Evolutionary conservation across 1,140 invertebrate genomes (phyloP), one percentile per base, ranked within the genome.

Genomic region (Drosophila insularis): DNA sequence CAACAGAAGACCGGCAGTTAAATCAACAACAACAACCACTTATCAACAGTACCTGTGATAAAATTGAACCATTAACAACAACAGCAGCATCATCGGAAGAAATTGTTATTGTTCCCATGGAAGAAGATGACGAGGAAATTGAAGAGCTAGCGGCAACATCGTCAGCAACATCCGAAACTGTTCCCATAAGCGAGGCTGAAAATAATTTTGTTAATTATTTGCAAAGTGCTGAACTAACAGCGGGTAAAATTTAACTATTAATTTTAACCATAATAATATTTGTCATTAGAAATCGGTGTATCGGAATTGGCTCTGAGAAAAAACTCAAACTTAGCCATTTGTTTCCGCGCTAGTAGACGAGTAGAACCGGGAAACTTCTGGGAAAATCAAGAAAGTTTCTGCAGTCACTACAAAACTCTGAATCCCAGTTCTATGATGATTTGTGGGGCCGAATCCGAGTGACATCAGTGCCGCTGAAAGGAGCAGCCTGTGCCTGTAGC

Each of bases 11-110:
- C 56, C 32, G 59, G 31, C 61, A 67, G 10, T 50, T 40, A 19
- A 59, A 63, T 11, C 79, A 67, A 21, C 76, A 68, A 14, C 54
- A 68, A 56, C 82, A 89, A 73, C 74, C 73, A 78, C 59, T 89
- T 89, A 85, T 86, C 70, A 91, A 90, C 77, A 91, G 90, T 91
- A 91, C 90, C 90, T 91, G 90, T 91, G 87, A 77, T 91, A 89
- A 84, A 87, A 78, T 74, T 67, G 82, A 87, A 63, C 59, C 69
- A 35, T 35, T 35, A 35, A 11, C 32, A 11, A 11, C 32, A 81
- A 67, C 66, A 13, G 35, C 35, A 81, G 71, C 68, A 60, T 74
- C 73, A 62, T 74, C 74, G 63, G 72, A 59, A 71, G 63, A 69
- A 53, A 73, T 63, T 14, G 54, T 69, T 64, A 60, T 74, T 19